Conservation (phyloP, 2,888 invertebrate genomes). For the Euproctis similis region DNA sequence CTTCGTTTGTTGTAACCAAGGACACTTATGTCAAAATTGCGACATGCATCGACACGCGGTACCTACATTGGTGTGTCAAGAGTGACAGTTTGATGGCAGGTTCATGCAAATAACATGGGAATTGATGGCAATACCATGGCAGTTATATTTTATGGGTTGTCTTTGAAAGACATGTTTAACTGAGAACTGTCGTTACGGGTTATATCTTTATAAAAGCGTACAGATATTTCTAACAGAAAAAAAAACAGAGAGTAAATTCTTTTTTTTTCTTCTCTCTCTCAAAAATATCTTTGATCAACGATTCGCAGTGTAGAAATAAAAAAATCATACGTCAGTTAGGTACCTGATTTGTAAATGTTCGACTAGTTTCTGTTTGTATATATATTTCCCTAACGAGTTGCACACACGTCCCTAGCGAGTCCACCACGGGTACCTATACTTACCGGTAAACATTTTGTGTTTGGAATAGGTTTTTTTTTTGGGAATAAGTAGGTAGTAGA, state of each 20-base stretch:
- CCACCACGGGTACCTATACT: conserved; percentile 24
- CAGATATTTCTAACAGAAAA: too few relatives aligned
- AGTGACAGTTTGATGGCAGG: conserved; percentile 46
- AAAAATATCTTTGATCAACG: conserved; percentile 2
- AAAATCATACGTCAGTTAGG: conserved; percentile 26
- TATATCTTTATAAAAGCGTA: too few relatives aligned
- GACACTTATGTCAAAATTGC: background rate
- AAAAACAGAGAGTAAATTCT: too few relatives aligned
- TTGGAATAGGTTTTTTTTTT: too few relatives aligned
- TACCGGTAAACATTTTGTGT: conserved; percentile 14
- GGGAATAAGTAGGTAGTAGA: too few relatives aligned
- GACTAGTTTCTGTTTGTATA: conserved; percentile 19
- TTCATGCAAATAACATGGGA: conserved; percentile 47
- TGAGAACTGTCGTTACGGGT: too few relatives aligned
- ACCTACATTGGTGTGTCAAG: too few relatives aligned
- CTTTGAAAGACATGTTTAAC: too few relatives aligned
- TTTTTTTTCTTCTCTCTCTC: too few relatives aligned
- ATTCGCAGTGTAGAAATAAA: conserved; percentile 9
- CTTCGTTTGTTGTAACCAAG: conserved; percentile 13
- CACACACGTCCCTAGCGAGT: conserved; percentile 13
- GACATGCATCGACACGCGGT: conserved; percentile 1
- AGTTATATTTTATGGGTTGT: conserved; percentile 36
- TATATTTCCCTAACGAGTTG: conserved; percentile 20
- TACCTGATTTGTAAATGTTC: conserved; percentile 21
- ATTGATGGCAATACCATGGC: conserved; percentile 40